Percentiles rank a stretch among this genome's conserved stretches.
Evolutionary conservation across 1,140 invertebrate species (phyloP).

Genomic region (Whitmania pigra): DNA sequence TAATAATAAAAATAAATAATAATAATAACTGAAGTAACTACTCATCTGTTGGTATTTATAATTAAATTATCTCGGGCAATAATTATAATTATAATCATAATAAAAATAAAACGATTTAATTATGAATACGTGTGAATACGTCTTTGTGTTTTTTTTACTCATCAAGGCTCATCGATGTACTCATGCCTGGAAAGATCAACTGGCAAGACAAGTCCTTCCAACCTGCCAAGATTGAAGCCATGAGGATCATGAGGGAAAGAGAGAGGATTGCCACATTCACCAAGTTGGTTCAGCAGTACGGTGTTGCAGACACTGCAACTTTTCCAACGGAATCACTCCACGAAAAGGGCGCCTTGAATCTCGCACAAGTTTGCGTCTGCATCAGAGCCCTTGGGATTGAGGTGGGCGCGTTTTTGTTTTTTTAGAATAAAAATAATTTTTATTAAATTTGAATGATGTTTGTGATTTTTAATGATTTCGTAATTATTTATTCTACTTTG

Average conservation of each 20-base stretch:
- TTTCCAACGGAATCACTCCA: slow-evolving; percentile 24
- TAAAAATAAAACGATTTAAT: too few species aligned
- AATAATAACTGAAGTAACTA: too few species aligned
- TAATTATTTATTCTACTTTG: not conserved
- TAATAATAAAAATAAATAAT: too few species aligned
- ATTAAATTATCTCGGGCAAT: too few species aligned
- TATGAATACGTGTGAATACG: not conserved
- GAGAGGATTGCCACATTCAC: slow-evolving; percentile 24
- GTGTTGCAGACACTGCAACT: slow-evolving; percentile 20
- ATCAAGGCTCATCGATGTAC: slow-evolving; percentile 20
- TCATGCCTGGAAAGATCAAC: slow-evolving; percentile 24
- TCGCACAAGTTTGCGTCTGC: slow-evolving; percentile 24
- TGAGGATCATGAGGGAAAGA: slow-evolving; percentile 24
- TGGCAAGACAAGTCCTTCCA: slow-evolving; percentile 24
- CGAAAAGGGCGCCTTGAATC: slow-evolving; percentile 22
- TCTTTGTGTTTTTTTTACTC: not conserved
- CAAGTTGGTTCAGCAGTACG: slow-evolving; percentile 23
- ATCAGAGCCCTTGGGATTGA: slow-evolving; percentile 24
- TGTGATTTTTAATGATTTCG: too few species aligned
- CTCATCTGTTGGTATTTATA: not conserved
- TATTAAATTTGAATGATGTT: too few species aligned
- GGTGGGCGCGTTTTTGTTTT: not conserved
- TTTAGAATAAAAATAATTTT: too few species aligned
- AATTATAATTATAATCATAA: not conserved
- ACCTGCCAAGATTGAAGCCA: slow-evolving; percentile 25